Evolutionary conservation across 2,113 vertebrate genomes (phyloP), one percentile per base, ranked within the genome.

Genomic region (Sapayoa aenigma): DNA sequence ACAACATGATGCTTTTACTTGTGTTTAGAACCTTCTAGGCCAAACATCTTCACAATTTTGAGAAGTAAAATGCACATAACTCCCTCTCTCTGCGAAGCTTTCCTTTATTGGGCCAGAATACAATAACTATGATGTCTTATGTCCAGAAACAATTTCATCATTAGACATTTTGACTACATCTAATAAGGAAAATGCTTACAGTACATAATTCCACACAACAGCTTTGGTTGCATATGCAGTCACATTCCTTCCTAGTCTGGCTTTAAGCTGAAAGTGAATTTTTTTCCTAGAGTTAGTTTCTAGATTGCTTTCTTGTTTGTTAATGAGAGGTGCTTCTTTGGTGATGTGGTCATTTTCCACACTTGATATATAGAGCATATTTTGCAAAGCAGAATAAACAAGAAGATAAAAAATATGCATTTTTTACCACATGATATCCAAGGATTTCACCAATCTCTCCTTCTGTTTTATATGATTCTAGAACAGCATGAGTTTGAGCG

Each of bases 1-100:
- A 69, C 5, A 72, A 14, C 28, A 62, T 0, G 0, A 53, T 13
- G 17, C 0, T 41, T 73, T 86, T 11, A 30, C 8, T 23, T 39
- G 4, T 17, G 39, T 56, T 77, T 77, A 73, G 50, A 81, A 49
- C 20, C 6, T 73, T 33, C 62, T 50, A 59, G 5, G 5, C 17
- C 23, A 59, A 91, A 55, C 7, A 55, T 11, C 8, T 55, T 63
- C 12, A 46, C 10, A 7, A 12, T 52, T 37, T 80, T 91, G 49
- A 55, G 17, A 77, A 49, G 6, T 14, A 80, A 67, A 88, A 11
- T 22, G 22, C 23, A 23, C 5, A 24, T 23, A 71, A 67, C n/a
- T 52, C 21, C 37, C 3, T 63, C 22, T 9, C 15, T 35, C 35
- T 63, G 7, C 13, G 12, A 65, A 72, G 10, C 6, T n/a, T 39